Conservation (phyloP, 2,113 vertebrate species). For the Dendrocopos noguchii region DNA sequence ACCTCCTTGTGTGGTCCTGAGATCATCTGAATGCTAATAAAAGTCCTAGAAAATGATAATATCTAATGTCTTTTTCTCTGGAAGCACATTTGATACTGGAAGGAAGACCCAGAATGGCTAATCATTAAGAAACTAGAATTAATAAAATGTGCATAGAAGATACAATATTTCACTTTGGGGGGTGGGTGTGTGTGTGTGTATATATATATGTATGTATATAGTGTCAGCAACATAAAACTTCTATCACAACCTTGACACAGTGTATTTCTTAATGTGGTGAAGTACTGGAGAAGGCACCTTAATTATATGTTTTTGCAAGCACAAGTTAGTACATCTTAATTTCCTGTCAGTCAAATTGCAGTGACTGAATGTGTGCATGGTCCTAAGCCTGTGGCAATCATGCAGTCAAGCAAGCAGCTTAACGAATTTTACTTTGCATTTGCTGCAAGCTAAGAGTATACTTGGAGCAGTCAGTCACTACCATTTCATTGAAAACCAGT, state of each 20-base stretch:
- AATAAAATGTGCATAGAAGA: background rate
- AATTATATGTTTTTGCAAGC: background rate
- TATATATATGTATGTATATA: background rate
- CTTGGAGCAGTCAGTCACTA: background rate
- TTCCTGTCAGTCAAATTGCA: background rate
- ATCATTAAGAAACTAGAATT: background rate
- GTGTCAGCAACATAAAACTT: background rate
- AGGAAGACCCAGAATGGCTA: background rate
- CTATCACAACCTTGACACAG: background rate
- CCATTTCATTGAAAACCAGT: background rate
- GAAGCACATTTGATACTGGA: background rate
- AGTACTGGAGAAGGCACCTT: background rate
- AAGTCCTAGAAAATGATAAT: background rate
- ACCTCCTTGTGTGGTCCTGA: conserved; percentile 25
- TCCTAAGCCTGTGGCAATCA: background rate
- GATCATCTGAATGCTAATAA: background rate
- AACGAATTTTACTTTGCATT: background rate
- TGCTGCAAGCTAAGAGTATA: background rate
- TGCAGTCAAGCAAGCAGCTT: background rate
- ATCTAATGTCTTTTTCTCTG: background rate
- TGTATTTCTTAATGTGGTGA: background rate
- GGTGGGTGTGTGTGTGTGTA: too few species aligned
- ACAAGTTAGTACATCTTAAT: background rate
- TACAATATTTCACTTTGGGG: background rate
- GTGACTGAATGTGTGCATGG: background rate